Percentiles rank a stretch among this genome's conserved stretches.
Conservation (phyloP, 1,140 invertebrate species). For the Lepidurus arcticus region DNA sequence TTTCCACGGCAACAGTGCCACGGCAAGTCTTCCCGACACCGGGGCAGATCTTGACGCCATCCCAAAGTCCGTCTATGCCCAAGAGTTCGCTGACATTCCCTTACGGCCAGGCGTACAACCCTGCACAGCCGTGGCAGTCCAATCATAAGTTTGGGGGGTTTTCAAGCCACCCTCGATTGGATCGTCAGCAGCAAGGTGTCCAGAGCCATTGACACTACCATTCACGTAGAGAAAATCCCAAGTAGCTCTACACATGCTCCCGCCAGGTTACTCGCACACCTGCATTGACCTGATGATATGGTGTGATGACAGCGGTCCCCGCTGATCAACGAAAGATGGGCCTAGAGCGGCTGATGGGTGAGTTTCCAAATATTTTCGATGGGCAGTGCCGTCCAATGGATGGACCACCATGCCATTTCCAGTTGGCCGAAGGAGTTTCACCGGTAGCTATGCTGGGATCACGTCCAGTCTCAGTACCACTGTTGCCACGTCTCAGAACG, state of each 20-base stretch:
- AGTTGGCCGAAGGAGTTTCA: neutral
- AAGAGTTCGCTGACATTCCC: neutral
- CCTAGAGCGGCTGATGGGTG: neutral
- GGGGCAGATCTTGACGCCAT: slow-evolving; percentile 15
- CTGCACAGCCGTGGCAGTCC: neutral
- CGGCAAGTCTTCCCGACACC: neutral
- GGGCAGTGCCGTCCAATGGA: neutral
- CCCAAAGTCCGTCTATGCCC: neutral
- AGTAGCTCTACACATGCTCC: neutral
- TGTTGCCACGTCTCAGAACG: neutral
- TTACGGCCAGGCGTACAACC: neutral
- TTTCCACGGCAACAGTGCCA: neutral
- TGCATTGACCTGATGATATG: neutral
- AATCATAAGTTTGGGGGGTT: neutral
- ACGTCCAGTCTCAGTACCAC: neutral
- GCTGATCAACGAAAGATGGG: neutral
- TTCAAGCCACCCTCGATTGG: neutral
- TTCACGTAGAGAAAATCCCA: neutral
- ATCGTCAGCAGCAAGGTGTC: neutral
- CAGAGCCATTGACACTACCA: neutral
- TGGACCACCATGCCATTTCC: neutral
- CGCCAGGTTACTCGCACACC: neutral
- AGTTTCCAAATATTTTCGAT: slow-evolving; percentile 5
- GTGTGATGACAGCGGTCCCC: neutral
- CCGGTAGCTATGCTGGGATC: neutral